Evolutionary conservation across 2,888 invertebrate species (phyloP), one percentile per base, ranked within the genome.

Genomic region (Choristoneura rosaceana): DNA sequence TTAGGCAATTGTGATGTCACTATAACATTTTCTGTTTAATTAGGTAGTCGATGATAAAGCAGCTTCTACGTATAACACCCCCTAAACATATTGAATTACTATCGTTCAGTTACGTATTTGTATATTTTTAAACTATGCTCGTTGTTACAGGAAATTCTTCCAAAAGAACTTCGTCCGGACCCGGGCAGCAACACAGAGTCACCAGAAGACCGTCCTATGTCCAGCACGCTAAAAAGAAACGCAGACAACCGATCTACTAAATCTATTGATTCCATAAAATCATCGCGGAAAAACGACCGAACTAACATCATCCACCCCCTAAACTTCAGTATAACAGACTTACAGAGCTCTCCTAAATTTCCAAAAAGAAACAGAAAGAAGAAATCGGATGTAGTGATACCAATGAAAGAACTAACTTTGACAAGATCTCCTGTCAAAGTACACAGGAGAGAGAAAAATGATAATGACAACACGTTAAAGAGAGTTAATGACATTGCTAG

Each of bases 121-220:
- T 47, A 5, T 3, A 47, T 25, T 25, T 25, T 1, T 47, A 47
- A n/a, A 8, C 9, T 9, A 17, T 52, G 15, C 17, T 25, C 12
- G 9, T 65, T 76, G 68, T 73, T 55, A 63, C 82, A 94, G 93
- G 95, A 95, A 82, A 94, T 95, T 10, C 80, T 95, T 64, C 95
- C 95, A 0, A 90, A 86, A 76, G 89, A 90, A 74, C 79, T 90
- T 9, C 88, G 84, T 64, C 92, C 95, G 50, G 94, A 95, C 79
- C 95, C 96, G 0, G 96, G 95, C 12, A 96, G 96, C 82, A 96
- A 96, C 81, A 95, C 95, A 14, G 96, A 96, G 81, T 96, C 96
- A 0, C 96, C 96, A 0, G 95, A 95, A 83, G 95, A 95, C 41
- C 86, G 90, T 60, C 94, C 95, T 0, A 82, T 92, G 12, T 90